phyloP scores from a whole-genome alignment of 2,113 vertebrate species.

The Platysternon megacephalum region DNA sequence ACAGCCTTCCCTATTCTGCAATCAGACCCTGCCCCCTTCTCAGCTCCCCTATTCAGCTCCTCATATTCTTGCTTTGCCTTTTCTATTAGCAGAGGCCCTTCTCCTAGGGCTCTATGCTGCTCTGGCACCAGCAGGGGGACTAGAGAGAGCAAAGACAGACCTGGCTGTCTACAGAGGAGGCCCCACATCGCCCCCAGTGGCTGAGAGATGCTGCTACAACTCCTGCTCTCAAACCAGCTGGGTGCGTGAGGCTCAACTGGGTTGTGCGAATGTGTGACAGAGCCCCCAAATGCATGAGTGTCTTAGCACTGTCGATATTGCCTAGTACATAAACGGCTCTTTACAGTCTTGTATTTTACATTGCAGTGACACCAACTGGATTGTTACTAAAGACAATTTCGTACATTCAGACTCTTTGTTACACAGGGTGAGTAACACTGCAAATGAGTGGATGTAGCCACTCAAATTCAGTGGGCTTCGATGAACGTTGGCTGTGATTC shows the following conservation, averaged over 20 bases:
- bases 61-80: too few relatives aligned
- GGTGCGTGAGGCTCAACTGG: neutral
- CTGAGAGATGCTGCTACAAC: neutral
- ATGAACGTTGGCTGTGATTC: neutral
- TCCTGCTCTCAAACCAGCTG: neutral
- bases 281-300: neutral
- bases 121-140: neutral
- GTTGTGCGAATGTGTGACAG: neutral
- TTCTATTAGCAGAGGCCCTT: neutral
- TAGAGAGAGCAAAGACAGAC: neutral
- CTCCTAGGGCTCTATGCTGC: neutral
- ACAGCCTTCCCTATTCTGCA: neutral
- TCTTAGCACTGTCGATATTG: too few relatives aligned
- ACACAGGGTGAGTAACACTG: too few relatives aligned
- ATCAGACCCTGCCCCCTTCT: neutral
- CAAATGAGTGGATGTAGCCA: too few relatives aligned
- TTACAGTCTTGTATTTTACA: neutral
- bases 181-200: neutral
- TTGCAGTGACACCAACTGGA: neutral
- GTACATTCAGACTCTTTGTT: too few relatives aligned
- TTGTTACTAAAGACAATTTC: neutral
- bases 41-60: too few relatives aligned
- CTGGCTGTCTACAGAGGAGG: neutral
- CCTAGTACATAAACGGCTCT: neutral
- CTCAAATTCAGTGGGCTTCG: neutral